Conservation (phyloP, 2,797 vertebrate genomes). For the Syngnathus rostellatus region DNA sequence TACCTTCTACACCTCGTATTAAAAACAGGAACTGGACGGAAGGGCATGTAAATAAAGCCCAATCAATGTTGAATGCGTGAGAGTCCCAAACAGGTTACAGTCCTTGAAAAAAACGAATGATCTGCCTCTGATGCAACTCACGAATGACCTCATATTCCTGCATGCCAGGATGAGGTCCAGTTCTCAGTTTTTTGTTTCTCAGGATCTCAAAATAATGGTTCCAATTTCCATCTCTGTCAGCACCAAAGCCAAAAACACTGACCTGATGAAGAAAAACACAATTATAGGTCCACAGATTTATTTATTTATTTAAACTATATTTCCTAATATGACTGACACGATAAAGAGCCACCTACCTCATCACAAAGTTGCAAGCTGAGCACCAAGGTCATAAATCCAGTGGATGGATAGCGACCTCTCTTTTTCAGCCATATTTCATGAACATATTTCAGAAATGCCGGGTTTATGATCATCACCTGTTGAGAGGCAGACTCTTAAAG, state of each 20-base stretch:
- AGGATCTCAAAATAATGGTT: constrained; percentile 34
- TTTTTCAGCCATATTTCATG: constrained; percentile 19
- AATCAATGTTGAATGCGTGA: not conserved
- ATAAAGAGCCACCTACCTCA: constrained; percentile 11
- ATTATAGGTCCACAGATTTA: not conserved
- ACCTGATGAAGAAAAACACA: constrained; percentile 13
- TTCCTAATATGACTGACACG: not conserved
- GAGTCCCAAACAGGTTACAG: not conserved
- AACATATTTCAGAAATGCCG: constrained; percentile 33
- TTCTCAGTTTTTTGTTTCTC: not conserved
- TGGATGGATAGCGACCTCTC: constrained; percentile 27
- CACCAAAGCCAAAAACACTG: constrained; percentile 36
- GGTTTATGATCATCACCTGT: constrained; percentile 36
- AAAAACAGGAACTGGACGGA: too few species aligned
- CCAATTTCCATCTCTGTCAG: constrained; percentile 36
- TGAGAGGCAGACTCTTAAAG: not conserved
- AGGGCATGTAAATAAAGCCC: too few species aligned
- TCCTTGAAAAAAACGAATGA: constrained; percentile 22
- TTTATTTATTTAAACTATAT: too few species aligned
- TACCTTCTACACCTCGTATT: too few species aligned
- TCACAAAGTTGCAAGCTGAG: constrained; percentile 29
- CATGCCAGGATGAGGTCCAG: constrained; percentile 28
- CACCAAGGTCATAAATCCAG: constrained; percentile 33
- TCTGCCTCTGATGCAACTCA: constrained; percentile 6
- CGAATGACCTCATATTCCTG: constrained; percentile 17